A percentile compares a stretch with the other conserved stretches of the same genome.
Evolutionary conservation across 2,888 invertebrate genomes (phyloP).

Genomic region (Ommatoiulus sabulosus): DNA sequence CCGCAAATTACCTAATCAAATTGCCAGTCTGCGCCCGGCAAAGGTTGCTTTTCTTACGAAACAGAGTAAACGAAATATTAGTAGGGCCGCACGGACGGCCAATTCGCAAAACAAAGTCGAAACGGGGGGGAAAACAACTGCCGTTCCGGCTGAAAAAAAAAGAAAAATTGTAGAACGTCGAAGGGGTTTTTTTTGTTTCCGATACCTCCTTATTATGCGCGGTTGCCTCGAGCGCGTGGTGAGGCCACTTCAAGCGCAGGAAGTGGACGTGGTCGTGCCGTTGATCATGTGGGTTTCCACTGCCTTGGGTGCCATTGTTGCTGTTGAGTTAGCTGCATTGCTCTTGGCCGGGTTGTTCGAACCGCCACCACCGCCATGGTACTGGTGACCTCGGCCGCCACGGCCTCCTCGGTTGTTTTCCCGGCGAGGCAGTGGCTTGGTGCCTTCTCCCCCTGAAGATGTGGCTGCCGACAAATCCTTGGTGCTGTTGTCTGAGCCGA

Average conservation of each 20-base stretch:
- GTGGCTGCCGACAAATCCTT: not conserved
- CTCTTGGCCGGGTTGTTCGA: not conserved
- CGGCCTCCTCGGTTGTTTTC: constrained; percentile 4
- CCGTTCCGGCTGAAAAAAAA: not conserved
- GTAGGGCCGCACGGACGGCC: not conserved
- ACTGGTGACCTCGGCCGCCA: constrained; percentile 13
- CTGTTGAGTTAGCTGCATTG: constrained; percentile 16
- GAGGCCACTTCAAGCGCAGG: constrained; percentile 9
- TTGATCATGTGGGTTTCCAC: constrained; percentile 45
- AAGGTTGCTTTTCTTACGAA: not conserved
- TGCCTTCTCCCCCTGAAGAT: not conserved
- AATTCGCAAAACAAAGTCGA: not conserved
- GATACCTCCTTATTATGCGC: constrained; percentile 26
- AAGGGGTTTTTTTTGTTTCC: constrained; percentile 24
- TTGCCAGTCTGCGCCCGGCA: not conserved
- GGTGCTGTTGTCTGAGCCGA: constrained; percentile 31
- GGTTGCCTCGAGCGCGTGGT: not conserved
- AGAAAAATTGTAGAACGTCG: constrained; percentile 10
- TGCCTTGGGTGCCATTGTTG: not conserved
- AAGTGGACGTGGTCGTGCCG: constrained; percentile 52
- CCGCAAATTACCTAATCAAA: not conserved
- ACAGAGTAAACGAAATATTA: not conserved
- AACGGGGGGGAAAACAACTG: not conserved
- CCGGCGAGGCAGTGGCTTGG: not conserved
- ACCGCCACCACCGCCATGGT: not conserved